Evolutionary conservation across 2,888 invertebrate genomes (phyloP).

Genomic region (Lepidochrysops patricia): DNA sequence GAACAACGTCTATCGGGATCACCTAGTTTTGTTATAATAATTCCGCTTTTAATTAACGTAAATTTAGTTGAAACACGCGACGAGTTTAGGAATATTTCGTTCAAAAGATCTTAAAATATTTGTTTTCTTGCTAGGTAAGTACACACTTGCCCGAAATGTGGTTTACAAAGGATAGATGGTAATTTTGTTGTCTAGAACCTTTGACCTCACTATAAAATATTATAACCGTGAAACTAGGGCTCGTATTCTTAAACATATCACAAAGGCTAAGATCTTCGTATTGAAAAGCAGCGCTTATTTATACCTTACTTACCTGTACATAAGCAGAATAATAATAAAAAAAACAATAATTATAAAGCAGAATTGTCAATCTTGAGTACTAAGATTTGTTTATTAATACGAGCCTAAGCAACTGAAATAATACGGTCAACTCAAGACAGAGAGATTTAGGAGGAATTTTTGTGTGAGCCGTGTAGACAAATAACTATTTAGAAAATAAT

Average conservation of each 20-base stretch:
- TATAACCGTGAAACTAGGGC: not conserved
- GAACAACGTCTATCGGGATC: no score
- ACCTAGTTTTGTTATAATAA: no score
- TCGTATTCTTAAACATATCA: no score
- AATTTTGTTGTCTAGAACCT: not conserved
- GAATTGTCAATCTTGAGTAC: no score
- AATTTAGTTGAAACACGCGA: not conserved
- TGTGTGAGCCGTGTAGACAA: not conserved
- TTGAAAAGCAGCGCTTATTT: no score
- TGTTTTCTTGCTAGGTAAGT: not conserved
- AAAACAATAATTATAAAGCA: no score
- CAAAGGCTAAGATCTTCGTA: no score
- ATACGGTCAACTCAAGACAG: not conserved
- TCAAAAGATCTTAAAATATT: not conserved
- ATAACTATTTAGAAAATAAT: no score
- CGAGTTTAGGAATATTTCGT: not conserved
- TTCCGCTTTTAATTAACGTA: not conserved
- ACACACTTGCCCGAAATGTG: not conserved
- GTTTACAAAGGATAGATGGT: not conserved
- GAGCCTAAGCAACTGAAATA: not conserved
- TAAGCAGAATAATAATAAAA: no score
- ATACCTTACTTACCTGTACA: no score
- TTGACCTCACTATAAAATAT: not conserved
- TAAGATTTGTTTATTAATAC: no score
- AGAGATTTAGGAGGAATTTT: not conserved